Conservation (phyloP, 2,888 invertebrate species). For the Cosmia pyralina region DNA sequence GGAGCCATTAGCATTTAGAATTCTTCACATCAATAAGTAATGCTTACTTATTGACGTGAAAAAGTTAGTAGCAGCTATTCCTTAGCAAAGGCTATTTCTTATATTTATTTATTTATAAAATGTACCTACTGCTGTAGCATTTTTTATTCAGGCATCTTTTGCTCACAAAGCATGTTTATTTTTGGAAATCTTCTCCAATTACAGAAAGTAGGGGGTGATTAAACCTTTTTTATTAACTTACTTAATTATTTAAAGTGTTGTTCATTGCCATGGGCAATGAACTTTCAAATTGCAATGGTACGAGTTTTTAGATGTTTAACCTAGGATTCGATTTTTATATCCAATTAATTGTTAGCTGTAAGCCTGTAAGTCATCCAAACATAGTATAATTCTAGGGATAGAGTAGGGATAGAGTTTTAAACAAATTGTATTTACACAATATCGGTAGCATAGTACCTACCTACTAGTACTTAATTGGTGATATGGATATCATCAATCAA, state of each 20-base stretch:
- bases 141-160: not conserved
- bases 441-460: not conserved
- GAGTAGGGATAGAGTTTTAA: not conserved
- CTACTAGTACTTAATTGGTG: not conserved
- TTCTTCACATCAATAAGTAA: conserved; percentile 34
- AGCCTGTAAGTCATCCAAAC: too few species aligned
- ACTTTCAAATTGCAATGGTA: conserved; percentile 2
- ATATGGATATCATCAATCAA: conserved; percentile 27
- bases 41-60: conserved; percentile 9
- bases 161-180: conserved; percentile 20
- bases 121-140: not conserved
- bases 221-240: not conserved
- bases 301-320: too few species aligned
- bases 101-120: conserved; percentile 2
- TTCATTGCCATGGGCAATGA: not conserved
- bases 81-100: not conserved
- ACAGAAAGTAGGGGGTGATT: not conserved
- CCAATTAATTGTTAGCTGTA: too few species aligned
- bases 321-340: too few species aligned
- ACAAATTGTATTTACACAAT: not conserved
- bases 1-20: conserved; percentile 29
- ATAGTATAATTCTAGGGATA: not conserved
- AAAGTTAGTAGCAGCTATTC: not conserved
- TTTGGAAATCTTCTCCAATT: conserved; percentile 14
- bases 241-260: not conserved